Base-by-base conservation (phyloP, 2,113 vertebrate genomes). In the Hippocampus mohnikei region DNA sequence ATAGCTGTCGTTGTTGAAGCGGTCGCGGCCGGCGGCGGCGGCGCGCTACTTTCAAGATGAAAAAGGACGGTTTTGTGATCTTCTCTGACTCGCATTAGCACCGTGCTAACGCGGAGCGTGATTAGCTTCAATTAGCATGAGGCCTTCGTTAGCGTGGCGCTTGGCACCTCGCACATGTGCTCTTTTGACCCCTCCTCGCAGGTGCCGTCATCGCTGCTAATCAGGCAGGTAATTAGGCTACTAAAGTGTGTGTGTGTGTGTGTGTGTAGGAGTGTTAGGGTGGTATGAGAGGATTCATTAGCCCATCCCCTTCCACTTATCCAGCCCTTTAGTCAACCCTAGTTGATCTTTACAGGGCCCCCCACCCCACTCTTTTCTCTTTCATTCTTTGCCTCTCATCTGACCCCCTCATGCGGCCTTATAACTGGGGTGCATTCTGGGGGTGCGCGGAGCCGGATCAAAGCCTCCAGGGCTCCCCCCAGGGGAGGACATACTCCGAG, bases 121-220 rank as follows among this genome's bases (percentile, higher is more conserved):
- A 65, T 65, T 65, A 65, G 63, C 63, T 42, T 46, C 13, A 11
- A 65, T 65, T 65, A 65, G 63, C 63, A 65, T 65, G 63, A 65
- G 63, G 42, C 63, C 63, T 65, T 65, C 63, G 63, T 65, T 65
- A 65, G 41, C 12, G 41, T 29, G 13, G 27, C 1, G 25, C 23
- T 46, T 65, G 63, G 63, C 63, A 65, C 61, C 40, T 64, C 40
- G 33, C 33, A 12, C 23, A 46, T 15, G 63, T 42, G 23, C 41
- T 46, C 63, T 65, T 65, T 65, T 65, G 63, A 65, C 63, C 63
- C 42, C 63, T 25, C 42, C 42, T 65, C 23, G 23, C 63, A 65
- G 41, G 42, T 65, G 42, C 63, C 23, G 63, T 46, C 63, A 65
- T 65, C 23, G 42, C 42, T 9, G 3, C 41, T 25, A 42, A 65